Percentiles rank a stretch among this genome's conserved stretches.
These are phyloP conservation scores for Alviniconcha strummeri DNA, from an alignment of 2,888 invertebrate species.

Conservation along the genomic window DNA sequence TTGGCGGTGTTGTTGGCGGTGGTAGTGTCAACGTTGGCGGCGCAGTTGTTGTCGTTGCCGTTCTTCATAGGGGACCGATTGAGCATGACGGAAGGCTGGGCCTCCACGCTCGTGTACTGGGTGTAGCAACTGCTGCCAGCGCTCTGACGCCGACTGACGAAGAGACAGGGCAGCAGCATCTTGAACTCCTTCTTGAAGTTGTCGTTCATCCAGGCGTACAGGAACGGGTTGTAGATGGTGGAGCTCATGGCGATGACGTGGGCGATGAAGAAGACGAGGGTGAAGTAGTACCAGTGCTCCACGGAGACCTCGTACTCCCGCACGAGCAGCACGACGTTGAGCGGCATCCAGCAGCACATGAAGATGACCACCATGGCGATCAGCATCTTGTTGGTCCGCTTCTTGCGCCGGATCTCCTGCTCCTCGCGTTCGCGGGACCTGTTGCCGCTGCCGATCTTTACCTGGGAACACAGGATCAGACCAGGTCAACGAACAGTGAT, in stretches of 20 bases:
- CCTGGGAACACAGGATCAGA: constrained; percentile 54
- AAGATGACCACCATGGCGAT: constrained; percentile 96
- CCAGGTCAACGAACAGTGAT: neutral
- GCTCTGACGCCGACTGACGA: constrained; percentile 53
- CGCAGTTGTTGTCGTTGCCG: constrained; percentile 52
- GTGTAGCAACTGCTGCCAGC: constrained; percentile 63
- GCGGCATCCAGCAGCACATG: constrained; percentile 87
- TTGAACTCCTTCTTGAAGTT: constrained; percentile 93
- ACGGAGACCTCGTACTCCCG: constrained; percentile 59
- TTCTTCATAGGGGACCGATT: constrained; percentile 66
- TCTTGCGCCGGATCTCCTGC: constrained; percentile 90
- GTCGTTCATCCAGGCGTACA: constrained; percentile 97
- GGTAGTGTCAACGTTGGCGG: constrained; percentile 9
- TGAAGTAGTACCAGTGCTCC: constrained; percentile 88
- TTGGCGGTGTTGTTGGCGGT: constrained; percentile 52
- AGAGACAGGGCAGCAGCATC: constrained; percentile 72
- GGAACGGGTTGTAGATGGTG: constrained; percentile 94
- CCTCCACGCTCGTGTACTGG: constrained; percentile 69
- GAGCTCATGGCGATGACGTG: constrained; percentile 95
- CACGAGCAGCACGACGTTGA: constrained; percentile 91
- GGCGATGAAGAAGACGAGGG: constrained; percentile 90
- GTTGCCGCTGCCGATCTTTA: constrained; percentile 83
- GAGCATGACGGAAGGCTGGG: constrained; percentile 65
- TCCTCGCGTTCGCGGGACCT: constrained; percentile 89
- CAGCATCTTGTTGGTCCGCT: constrained; percentile 95